These are phyloP conservation scores for Mesorhabditis spiculigera DNA, from an alignment of 2,888 invertebrate species.

Conservation along the genomic window DNA sequence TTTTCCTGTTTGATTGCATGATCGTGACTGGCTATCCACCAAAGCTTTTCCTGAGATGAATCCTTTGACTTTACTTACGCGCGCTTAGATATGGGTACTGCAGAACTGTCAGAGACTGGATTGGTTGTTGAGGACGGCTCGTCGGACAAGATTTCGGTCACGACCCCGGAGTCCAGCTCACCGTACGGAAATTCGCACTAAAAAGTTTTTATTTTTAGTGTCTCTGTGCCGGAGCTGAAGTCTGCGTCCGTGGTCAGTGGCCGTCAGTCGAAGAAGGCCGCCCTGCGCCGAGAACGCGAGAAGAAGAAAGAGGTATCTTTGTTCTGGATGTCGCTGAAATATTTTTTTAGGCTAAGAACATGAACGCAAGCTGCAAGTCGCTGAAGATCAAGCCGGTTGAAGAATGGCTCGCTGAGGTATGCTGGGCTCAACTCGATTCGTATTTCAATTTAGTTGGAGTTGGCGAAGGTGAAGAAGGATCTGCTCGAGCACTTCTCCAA, in stretches of 20 bases:
- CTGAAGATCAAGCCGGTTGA: background rate
- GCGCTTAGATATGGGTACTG: too few relatives aligned
- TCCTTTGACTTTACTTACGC: too few relatives aligned
- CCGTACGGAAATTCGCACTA: background rate
- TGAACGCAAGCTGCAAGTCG: background rate
- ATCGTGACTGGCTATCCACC: too few relatives aligned
- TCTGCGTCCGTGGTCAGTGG: background rate
- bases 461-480: conserved; percentile 2
- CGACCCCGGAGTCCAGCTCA: background rate
- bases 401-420: background rate
- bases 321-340: background rate
- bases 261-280: background rate
- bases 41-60: too few relatives aligned
- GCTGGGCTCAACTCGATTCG: background rate
- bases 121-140: too few relatives aligned
- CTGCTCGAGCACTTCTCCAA: background rate
- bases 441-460: conserved; percentile 4
- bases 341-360: background rate
- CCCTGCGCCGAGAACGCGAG: background rate
- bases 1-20: background rate
- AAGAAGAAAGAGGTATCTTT: background rate
- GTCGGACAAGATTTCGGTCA: too few relatives aligned
- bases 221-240: background rate
- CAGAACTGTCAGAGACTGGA: too few relatives aligned
- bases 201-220: background rate